Base-by-base conservation (phyloP, 1,140 invertebrate species). In the Asobara japonica region DNA sequence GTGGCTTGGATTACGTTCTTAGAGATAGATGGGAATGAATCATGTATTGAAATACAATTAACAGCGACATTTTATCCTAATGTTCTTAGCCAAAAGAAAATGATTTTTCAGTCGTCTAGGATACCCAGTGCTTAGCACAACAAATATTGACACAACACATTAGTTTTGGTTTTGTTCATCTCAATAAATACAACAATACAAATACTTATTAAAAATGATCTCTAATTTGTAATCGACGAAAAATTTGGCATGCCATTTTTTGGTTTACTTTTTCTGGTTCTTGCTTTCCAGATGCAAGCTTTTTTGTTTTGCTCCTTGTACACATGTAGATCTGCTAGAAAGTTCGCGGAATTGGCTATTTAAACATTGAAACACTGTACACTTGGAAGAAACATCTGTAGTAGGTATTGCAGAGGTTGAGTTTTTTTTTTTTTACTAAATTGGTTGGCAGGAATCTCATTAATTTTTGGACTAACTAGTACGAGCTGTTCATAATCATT, bases 111-210 rank as follows among this genome's bases (percentile, higher is more conserved):
- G 51, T 56, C 51, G 25, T 27, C 22, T 56, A 27, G n/a, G 0
- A 13, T 56, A 56, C 51, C 10, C 51, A 56, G 22, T 56, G 18
- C 51, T 56, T 22, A 25, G 22, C 51, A 56, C 51, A 56, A 56
- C 22, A 2, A 56, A 56, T 56, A 56, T 27, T 27, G 51, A 56
- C 51, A 56, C 18, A 56, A 56, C 20, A 56, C 51, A 56, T 25
- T n/a, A n/a, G n/a, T n/a, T 56, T 56, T 41, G 4, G 3, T 45
- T 56, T 25, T 2, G 13, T 56, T n/a, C n/a, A n/a, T n/a, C n/a
- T n/a, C n/a, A 22, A 56, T 51, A 51, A 51, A 51, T 56, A 56
- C 51, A 45, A 45, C 41, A 56, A 56, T 56, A 56, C 51, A 56
- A 56, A 56, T 27, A 25, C 51, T 11, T 56, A 4, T 56, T 56